Conservation (phyloP, 1,140 invertebrate species). For the Agrilus planipennis region DNA sequence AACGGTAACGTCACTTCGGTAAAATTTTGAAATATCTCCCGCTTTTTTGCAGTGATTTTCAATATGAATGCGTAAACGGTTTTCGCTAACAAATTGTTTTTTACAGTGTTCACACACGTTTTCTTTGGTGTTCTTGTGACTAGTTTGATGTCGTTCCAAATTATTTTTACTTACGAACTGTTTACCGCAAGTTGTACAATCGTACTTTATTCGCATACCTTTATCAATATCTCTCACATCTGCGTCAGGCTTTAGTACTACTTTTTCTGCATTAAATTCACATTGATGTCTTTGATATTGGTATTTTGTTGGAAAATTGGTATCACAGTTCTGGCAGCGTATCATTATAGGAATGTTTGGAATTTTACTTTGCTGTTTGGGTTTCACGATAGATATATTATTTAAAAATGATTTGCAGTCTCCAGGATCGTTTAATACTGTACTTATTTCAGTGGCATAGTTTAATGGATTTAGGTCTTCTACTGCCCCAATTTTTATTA, state of each 20-base stretch:
- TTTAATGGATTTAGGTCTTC: conserved; percentile 16
- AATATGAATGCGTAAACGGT: conserved; percentile 30
- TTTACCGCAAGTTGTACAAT: conserved; percentile 28
- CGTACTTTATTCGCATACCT: conserved; percentile 21
- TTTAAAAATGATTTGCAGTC: conserved; percentile 8
- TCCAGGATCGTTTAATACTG: conserved; percentile 7
- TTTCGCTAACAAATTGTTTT: conserved; percentile 32
- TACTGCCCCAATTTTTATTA: conserved; percentile 16
- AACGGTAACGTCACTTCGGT: conserved; percentile 30
- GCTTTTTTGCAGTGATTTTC: conserved; percentile 34
- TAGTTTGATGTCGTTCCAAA: conserved; percentile 25
- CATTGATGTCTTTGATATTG: conserved; percentile 33
- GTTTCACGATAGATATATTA: neutral
- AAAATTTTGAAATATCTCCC: conserved; percentile 31
- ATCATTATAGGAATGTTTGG: conserved; percentile 22
- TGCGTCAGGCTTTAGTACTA: conserved; percentile 23
- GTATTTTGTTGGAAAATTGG: conserved; percentile 32
- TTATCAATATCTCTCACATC: conserved; percentile 20
- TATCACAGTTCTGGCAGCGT: conserved; percentile 33
- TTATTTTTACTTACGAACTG: conserved; percentile 30
- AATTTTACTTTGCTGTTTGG: conserved; percentile 8
- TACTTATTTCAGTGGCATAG: conserved; percentile 11
- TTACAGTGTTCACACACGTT: conserved; percentile 31
- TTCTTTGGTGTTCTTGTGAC: conserved; percentile 23
- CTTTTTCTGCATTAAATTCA: conserved; percentile 31